Conservation (phyloP, 2,113 vertebrate species). For the Bucco capensis region DNA sequence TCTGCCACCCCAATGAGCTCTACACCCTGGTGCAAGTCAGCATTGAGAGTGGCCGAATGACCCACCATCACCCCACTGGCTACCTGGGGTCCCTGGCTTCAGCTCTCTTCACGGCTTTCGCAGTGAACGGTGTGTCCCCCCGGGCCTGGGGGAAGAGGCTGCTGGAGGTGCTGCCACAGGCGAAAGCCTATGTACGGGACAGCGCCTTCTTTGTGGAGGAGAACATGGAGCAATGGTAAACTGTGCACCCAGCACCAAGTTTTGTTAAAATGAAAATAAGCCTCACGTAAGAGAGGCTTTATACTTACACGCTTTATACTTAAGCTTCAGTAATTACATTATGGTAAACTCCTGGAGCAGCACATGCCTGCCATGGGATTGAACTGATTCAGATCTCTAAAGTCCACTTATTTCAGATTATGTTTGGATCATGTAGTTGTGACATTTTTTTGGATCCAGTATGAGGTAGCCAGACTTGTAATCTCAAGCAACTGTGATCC, state of each 20-base stretch:
- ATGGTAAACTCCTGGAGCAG: not conserved
- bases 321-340: not conserved
- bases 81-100: slow-evolving; percentile 79
- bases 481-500: not conserved
- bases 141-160: slow-evolving; percentile 77
- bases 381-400: not conserved
- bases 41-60: slow-evolving; percentile 83
- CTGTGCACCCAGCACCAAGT: rapidly evolving
- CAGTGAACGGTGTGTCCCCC: slow-evolving; percentile 58
- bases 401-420: not conserved
- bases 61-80: slow-evolving; percentile 83
- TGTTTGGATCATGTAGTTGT: not conserved
- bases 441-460: not conserved
- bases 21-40: slow-evolving; percentile 73
- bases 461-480: not conserved
- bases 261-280: not conserved
- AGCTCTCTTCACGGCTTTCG: slow-evolving; percentile 77
- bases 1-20: slow-evolving; percentile 52
- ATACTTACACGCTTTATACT: not conserved
- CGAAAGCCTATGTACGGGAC: slow-evolving; percentile 67
- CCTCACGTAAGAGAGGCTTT: rapidly evolving
- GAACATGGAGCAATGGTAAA: slow-evolving; percentile 79
- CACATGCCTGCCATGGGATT: not conserved
- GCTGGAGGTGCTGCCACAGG: slow-evolving; percentile 70
- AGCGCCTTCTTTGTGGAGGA: slow-evolving; percentile 67